Evolutionary conservation across 2,888 invertebrate species (phyloP).

Genomic region (Eupithecia abbreviata): DNA sequence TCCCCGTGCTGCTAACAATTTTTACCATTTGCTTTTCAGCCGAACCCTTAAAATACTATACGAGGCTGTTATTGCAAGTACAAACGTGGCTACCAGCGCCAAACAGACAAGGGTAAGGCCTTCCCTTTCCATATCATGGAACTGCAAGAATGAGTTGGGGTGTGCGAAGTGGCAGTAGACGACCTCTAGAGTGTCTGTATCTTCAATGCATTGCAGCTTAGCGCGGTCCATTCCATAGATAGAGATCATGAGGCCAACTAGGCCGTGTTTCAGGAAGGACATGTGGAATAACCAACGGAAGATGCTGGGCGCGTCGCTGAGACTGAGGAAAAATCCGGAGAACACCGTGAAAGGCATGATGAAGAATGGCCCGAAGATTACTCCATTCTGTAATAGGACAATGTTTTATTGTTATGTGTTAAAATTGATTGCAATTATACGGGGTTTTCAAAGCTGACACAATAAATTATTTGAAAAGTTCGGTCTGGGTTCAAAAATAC

Average conservation of each 20-base stretch:
- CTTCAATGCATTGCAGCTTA: constrained; percentile 87
- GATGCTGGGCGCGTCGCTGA: constrained; percentile 90
- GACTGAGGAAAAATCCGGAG: constrained; percentile 95
- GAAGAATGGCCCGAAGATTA: constrained; percentile 94
- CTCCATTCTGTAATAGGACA: constrained; percentile 87
- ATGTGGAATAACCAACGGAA: constrained; percentile 94
- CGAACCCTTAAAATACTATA: constrained; percentile 87
- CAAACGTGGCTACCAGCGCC: constrained; percentile 85
- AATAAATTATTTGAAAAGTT: not conserved
- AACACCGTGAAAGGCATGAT: constrained; percentile 95
- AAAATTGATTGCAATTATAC: not conserved
- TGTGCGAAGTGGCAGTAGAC: constrained; percentile 88
- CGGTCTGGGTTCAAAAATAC: not conserved
- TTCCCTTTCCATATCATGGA: constrained; percentile 87
- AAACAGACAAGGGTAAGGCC: constrained; percentile 86
- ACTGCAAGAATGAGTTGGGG: constrained; percentile 89
- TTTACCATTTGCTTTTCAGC: constrained; percentile 81
- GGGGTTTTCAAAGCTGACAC: not conserved
- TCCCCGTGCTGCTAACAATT: not conserved
- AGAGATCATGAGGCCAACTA: constrained; percentile 91
- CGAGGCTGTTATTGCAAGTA: constrained; percentile 84
- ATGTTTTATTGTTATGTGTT: not conserved
- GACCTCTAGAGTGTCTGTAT: constrained; percentile 67
- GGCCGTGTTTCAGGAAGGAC: constrained; percentile 94
- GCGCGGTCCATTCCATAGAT: constrained; percentile 92